These are phyloP conservation scores for Eupleurogrammus muticus DNA, from an alignment of 2,797 vertebrate genomes.

Conservation along the genomic window DNA sequence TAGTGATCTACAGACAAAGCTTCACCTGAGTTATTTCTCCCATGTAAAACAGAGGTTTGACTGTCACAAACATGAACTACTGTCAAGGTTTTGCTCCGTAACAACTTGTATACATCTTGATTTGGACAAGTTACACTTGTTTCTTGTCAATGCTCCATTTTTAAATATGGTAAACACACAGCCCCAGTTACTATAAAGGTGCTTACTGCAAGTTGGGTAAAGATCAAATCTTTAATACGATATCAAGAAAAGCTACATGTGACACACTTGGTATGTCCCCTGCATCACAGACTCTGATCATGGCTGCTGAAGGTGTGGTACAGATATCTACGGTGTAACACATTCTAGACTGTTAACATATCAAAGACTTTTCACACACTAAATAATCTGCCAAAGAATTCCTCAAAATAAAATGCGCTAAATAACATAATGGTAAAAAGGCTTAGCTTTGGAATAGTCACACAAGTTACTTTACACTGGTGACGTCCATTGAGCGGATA, in stretches of 20 bases:
- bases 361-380: too few relatives aligned
- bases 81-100: background rate
- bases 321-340: too few relatives aligned
- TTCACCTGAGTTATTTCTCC: background rate
- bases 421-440: background rate
- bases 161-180: background rate
- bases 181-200: background rate
- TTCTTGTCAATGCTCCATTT: background rate
- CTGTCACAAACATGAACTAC: background rate
- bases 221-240: background rate
- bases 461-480: background rate
- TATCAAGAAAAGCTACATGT: too few relatives aligned
- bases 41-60: background rate
- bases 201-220: background rate
- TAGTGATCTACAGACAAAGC: background rate
- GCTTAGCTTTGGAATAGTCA: background rate
- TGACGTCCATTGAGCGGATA: background rate
- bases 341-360: too few relatives aligned
- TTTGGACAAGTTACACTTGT: background rate
- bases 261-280: background rate
- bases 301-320: background rate
- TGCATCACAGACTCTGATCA: background rate
- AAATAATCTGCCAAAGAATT: background rate
- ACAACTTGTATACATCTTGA: background rate
- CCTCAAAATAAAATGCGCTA: background rate